Evolutionary conservation across 2,888 invertebrate species (phyloP).

Genomic region (Nomada fucata): DNA sequence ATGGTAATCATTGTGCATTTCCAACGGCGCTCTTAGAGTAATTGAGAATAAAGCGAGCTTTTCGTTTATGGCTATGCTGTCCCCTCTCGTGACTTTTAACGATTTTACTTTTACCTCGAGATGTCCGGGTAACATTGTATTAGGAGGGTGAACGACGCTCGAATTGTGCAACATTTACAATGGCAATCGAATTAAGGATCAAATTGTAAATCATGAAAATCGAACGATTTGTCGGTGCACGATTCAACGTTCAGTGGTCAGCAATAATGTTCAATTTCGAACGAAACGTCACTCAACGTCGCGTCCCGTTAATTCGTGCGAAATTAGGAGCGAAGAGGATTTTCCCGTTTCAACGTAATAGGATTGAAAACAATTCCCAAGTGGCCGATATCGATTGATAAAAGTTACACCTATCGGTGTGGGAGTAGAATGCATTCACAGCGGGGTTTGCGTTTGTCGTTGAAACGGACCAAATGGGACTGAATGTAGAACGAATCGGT

Average conservation of each 20-base stretch:
- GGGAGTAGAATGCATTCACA: not conserved
- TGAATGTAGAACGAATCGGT: not conserved
- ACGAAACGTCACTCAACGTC: not conserved
- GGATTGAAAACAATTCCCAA: conserved; percentile 1
- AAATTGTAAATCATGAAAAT: too few species aligned
- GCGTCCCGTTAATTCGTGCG: not conserved
- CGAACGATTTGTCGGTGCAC: too few species aligned
- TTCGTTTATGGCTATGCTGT: conserved; percentile 6
- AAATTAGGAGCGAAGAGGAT: not conserved
- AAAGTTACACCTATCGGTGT: not conserved
- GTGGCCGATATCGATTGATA: not conserved
- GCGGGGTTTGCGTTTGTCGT: not conserved
- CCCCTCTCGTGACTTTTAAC: not conserved
- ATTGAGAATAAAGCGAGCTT: not conserved
- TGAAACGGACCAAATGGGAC: not conserved
- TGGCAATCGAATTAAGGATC: too few species aligned
- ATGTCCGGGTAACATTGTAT: too few species aligned
- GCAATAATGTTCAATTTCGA: not conserved
- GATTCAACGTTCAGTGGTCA: too few species aligned
- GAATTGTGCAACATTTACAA: too few species aligned
- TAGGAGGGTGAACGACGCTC: too few species aligned
- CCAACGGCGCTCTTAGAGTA: conserved; percentile 1
- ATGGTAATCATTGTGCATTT: conserved; percentile 50
- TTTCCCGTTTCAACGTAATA: not conserved
- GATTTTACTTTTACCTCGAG: not conserved